Conservation (phyloP, 2,888 invertebrate species). For the Polietes domitor region DNA sequence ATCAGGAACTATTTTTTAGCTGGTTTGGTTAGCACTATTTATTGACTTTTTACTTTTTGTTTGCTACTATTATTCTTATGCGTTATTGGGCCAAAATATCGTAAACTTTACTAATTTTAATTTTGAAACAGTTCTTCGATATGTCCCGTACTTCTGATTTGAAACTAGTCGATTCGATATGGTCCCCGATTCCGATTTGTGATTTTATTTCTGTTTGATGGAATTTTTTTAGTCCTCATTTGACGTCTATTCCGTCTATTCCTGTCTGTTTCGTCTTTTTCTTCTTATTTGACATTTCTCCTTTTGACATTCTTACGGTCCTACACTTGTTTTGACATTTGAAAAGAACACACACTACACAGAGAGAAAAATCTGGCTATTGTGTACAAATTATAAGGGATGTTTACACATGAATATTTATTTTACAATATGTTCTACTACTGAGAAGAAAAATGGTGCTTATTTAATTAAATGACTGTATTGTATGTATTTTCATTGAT, state of each 20-base stretch:
- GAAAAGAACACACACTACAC: too few relatives aligned
- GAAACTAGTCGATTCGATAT: constrained; percentile 36
- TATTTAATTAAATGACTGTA: too few relatives aligned
- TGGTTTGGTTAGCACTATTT: too few relatives aligned
- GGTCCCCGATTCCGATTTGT: constrained; percentile 42
- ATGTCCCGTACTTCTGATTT: too few relatives aligned
- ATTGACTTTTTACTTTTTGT: neutral
- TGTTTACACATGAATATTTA: too few relatives aligned
- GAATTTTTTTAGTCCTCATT: constrained; percentile 62
- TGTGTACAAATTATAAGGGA: too few relatives aligned
- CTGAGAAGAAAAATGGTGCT: too few relatives aligned
- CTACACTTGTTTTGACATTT: too few relatives aligned
- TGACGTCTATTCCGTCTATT: constrained; percentile 26
- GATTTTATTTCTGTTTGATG: constrained; percentile 45
- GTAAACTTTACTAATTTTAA: neutral
- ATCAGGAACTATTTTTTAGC: neutral
- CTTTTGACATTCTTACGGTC: neutral
- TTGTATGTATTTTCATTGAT: too few relatives aligned
- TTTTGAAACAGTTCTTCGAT: neutral
- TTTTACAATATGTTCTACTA: too few relatives aligned
- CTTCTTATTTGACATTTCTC: neutral
- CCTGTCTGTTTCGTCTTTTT: neutral
- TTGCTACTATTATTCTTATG: neutral
- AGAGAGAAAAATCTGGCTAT: too few relatives aligned
- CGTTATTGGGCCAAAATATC: neutral